Evolutionary conservation across 2,888 invertebrate genomes (phyloP).

Genomic region (Phania funesta): DNA sequence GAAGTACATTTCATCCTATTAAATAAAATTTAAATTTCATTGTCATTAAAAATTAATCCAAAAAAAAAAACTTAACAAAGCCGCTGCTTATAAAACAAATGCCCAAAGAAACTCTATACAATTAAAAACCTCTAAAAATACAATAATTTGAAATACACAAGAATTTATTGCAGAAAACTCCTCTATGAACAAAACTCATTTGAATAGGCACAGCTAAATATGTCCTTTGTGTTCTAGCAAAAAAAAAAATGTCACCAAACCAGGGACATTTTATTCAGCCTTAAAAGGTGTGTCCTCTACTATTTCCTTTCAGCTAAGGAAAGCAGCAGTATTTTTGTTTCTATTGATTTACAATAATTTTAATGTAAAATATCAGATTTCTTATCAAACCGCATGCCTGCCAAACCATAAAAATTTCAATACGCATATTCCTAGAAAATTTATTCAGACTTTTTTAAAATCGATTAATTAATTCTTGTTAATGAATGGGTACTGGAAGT

Average conservation of each 20-base stretch:
- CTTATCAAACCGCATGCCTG: conserved; percentile 17
- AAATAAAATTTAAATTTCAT: no score
- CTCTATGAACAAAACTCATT: not conserved
- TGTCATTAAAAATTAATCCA: no score
- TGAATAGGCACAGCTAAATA: no score
- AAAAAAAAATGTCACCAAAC: conserved; percentile 34
- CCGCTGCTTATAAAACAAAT: not conserved
- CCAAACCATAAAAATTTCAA: conserved; percentile 10
- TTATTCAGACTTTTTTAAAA: no score
- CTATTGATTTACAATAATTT: not conserved
- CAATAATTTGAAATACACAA: not conserved
- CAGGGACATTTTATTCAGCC: conserved; percentile 5
- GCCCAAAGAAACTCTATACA: conserved; percentile 28
- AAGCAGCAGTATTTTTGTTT: not conserved
- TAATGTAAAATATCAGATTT: conserved; percentile 42
- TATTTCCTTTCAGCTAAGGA: not conserved
- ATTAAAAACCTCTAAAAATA: conserved; percentile 21
- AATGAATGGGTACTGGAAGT: no score
- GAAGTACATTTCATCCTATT: no score
- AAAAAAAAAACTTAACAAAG: no score
- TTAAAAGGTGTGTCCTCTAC: conserved; percentile 44
- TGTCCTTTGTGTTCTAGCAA: no score
- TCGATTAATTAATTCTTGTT: not conserved
- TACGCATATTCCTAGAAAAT: conserved; percentile 15
- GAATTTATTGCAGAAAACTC: not conserved